Percentiles rank a stretch among this genome's conserved stretches.
These are phyloP conservation scores for Natator depressus DNA, from an alignment of 2,113 vertebrate genomes.

Conservation along the genomic window DNA sequence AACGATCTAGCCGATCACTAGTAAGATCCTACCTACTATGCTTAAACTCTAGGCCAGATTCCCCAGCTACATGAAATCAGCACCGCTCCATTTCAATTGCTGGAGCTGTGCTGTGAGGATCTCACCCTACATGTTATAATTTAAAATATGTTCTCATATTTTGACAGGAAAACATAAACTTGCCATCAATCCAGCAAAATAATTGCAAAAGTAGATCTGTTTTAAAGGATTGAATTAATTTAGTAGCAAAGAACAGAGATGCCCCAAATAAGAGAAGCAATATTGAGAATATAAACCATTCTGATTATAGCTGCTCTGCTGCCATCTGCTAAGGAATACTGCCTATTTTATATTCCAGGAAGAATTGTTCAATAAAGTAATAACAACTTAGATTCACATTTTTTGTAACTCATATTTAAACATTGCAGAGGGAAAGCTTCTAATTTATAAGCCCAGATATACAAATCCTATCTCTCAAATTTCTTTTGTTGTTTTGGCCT, in stretches of 20 bases:
- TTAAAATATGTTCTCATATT: background rate
- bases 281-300: conserved; percentile 16
- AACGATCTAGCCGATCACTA: background rate
- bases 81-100: fast-evolving
- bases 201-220: background rate
- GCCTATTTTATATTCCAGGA: conserved; percentile 25
- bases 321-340: background rate
- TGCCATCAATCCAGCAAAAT: background rate
- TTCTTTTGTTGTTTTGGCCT: conserved; percentile 74
- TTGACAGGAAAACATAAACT: background rate
- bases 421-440: conserved; percentile 42
- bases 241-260: background rate
- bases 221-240: conserved; percentile 27
- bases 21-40: background rate
- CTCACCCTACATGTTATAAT: background rate
- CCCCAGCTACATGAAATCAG: background rate
- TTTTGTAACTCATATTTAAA: conserved; percentile 41
- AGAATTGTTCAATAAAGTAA: conserved; percentile 19
- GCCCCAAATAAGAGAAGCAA: background rate
- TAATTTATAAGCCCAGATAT: conserved; percentile 69
- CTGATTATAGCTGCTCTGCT: conserved; percentile 22
- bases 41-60: background rate
- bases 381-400: conserved; percentile 36
- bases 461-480: conserved; percentile 65
- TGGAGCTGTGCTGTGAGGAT: background rate